Conservation (phyloP, 2,797 vertebrate genomes). For the Ambastaia sidthimunki region DNA sequence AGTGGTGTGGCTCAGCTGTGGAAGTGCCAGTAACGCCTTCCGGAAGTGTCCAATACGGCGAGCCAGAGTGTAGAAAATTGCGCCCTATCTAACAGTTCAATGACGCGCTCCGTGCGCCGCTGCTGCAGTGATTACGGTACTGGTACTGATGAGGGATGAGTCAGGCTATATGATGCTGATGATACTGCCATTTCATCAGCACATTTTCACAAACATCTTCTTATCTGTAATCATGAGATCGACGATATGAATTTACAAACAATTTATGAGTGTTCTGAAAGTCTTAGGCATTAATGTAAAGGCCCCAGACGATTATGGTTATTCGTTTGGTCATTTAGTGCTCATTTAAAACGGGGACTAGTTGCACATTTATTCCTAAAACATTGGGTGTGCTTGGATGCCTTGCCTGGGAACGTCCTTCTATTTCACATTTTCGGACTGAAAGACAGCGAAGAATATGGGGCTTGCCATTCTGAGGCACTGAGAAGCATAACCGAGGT, state of each 20-base stretch:
- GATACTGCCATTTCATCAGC: conserved; percentile 92
- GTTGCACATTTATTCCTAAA: conserved; percentile 49
- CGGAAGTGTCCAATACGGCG: background rate
- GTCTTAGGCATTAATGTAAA: background rate
- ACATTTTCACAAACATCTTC: conserved; percentile 65
- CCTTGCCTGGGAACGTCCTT: conserved; percentile 30
- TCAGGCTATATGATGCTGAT: conserved; percentile 90
- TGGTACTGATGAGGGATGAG: conserved; percentile 89
- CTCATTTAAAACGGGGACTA: conserved; percentile 43
- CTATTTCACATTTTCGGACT: conserved; percentile 39
- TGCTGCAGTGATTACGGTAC: conserved; percentile 77
- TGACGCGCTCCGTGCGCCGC: conserved; percentile 55
- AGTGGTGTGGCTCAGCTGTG: background rate
- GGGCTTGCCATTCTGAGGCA: conserved; percentile 64
- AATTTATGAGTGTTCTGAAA: conserved; percentile 12
- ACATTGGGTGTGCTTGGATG: conserved; percentile 42
- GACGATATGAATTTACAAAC: conserved; percentile 21
- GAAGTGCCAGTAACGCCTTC: background rate
- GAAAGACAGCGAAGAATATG: conserved; percentile 65
- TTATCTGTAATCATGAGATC: conserved; percentile 60
- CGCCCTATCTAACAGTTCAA: background rate
- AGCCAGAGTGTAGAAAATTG: background rate
- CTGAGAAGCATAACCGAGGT: conserved; percentile 63
- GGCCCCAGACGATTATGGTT: conserved; percentile 3
- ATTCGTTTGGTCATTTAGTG: conserved; percentile 11